These are phyloP conservation scores for Podarcis lilfordi DNA, from an alignment of 2,797 vertebrate genomes.

Conservation along the genomic window DNA sequence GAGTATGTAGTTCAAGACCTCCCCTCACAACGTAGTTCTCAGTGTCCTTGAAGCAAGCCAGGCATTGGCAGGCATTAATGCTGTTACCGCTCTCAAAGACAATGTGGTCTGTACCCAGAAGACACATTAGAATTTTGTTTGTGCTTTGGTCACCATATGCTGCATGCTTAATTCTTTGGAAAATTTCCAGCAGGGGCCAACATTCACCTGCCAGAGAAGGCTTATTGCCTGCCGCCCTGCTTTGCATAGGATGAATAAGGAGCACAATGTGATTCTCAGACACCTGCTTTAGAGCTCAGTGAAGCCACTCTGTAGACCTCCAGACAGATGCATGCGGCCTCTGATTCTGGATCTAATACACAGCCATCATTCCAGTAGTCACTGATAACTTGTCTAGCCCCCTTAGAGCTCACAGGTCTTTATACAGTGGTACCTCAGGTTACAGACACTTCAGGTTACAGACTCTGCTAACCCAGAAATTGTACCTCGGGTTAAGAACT, in stretches of 20 bases:
- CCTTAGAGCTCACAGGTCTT: no score
- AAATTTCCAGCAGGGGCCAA: slow-evolving; percentile 49
- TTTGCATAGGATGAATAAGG: neutral
- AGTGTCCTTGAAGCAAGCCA: slow-evolving; percentile 43
- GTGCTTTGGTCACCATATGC: slow-evolving; percentile 66
- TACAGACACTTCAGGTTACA: no score
- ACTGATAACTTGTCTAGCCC: no score
- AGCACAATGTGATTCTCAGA: neutral
- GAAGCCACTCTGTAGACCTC: neutral
- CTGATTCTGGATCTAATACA: no score
- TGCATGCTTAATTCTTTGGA: slow-evolving; percentile 65
- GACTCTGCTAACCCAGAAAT: no score
- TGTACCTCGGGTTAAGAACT: no score
- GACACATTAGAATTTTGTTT: slow-evolving; percentile 54
- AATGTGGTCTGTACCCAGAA: slow-evolving; percentile 55
- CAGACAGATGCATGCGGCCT: no score
- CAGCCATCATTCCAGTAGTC: no score
- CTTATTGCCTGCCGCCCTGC: slow-evolving; percentile 42
- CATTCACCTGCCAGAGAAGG: slow-evolving; percentile 55
- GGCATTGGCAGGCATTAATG: slow-evolving; percentile 60
- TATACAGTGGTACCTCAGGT: no score
- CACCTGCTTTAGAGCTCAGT: neutral
- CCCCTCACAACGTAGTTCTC: slow-evolving; percentile 47
- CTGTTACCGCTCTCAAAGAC: slow-evolving; percentile 56
- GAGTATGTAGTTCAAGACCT: neutral